These are phyloP conservation scores for Rotaria macrura DNA, from an alignment of 2,888 invertebrate genomes.

Conservation along the genomic window DNA sequence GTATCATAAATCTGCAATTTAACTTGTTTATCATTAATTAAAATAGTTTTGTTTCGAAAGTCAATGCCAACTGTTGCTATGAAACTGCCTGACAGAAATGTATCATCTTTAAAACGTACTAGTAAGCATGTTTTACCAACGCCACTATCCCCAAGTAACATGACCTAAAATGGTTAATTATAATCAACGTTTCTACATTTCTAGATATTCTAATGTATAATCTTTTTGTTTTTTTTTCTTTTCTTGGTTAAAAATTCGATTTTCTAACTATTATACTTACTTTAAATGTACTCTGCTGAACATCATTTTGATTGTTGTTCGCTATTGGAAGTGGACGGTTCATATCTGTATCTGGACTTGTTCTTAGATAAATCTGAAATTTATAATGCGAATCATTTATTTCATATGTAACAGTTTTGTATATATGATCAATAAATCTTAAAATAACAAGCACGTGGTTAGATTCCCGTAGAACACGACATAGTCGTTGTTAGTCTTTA, in stretches of 20 bases:
- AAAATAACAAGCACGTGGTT: neutral
- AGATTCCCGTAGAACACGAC: neutral
- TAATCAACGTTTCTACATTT: neutral
- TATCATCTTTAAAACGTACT: slow-evolving; percentile 82
- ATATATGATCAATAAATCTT: neutral
- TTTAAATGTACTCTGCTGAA: neutral
- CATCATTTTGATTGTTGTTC: neutral
- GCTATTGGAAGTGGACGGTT: neutral
- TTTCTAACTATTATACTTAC: neutral
- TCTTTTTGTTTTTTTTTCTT: no score
- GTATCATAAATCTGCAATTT: slow-evolving; percentile 62
- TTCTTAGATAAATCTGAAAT: neutral
- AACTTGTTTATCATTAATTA: slow-evolving; percentile 60
- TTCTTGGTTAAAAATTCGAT: no score
- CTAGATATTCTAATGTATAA: neutral
- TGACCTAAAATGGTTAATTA: neutral
- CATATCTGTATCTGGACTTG: neutral
- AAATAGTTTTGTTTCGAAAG: slow-evolving; percentile 60
- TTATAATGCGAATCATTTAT: neutral
- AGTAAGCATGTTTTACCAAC: slow-evolving; percentile 72
- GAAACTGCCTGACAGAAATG: slow-evolving; percentile 82
- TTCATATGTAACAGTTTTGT: neutral
- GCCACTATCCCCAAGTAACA: slow-evolving; percentile 12
- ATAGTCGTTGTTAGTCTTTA: neutral
- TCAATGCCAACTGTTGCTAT: slow-evolving; percentile 93